Base-by-base conservation (phyloP, 2,888 invertebrate species). In the Microctonus hyperodae region DNA sequence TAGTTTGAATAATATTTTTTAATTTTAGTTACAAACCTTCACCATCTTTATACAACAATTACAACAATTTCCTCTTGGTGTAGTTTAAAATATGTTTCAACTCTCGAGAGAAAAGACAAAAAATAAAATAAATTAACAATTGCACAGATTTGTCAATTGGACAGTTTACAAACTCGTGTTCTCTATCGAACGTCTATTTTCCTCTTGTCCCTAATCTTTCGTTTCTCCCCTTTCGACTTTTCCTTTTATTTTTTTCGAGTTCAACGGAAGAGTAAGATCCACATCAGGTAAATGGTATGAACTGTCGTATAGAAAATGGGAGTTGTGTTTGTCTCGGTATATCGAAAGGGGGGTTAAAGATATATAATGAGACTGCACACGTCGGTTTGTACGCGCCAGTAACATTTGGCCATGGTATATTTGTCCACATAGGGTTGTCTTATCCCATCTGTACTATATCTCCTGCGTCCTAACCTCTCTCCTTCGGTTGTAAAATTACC, bases 361-460 rank as follows among this genome's bases (percentile, higher is more conserved):
- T 28, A 48, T n/a, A 48, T 63, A 68, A 68, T 69, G 53, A 62
- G 23, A 16, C 55, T 28, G 37, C 31, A 44, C 44, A 37, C 13
- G 35, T n/a, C n/a, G 51, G 37, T 53, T 37, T 4, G 53, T 62
- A 62, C 28, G 28, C n/a, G 37, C 44, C 16, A 35, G 53, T 28
- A 37, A 48, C 67, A 72, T 65, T 72, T 64, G 65, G 60, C 67
- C 69, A 72, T 53, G 33, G 62, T 53, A 22, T 74, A 74, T 75
- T 75, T 74, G 75, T 74, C 75, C 73, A 73, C 71, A 69, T 67
- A 63, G 48, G 58, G 70, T 71, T 73, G 74, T 72, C 73, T 70
- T 69, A 70, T 70, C 66, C 63, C 58, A 50, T 35, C 63, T 55
- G 7, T n/a, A 5, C 44, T 16, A 44, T n/a, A 44, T 16, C 16